Base-by-base conservation (phyloP, 2,113 vertebrate species). In the Cyprinodon brontotheroides region DNA sequence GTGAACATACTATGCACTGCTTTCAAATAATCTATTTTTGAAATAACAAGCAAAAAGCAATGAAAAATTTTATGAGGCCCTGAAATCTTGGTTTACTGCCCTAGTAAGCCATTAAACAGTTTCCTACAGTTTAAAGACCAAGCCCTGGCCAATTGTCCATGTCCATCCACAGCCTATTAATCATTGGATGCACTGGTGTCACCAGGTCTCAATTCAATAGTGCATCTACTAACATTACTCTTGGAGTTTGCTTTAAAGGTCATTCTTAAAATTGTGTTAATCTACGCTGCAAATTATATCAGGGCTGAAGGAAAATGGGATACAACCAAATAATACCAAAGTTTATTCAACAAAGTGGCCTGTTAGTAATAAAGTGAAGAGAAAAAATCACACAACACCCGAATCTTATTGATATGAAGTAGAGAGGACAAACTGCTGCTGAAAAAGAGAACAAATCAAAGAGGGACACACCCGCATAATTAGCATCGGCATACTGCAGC, bases 401-500 rank as follows among this genome's bases (percentile, higher is more conserved):
- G 41, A 69, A 64, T 11, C 20, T 48, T 29, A 40, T 61, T 15
- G 20, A 20, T 37, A 61, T 72, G 47, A 70, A 63, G 17, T 14
- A 22, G 29, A 37, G 64, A 38, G 65, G 65, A 75, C 37, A 59
- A n/a, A 63, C 57, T 41, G 61, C 71, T 22, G 39, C 45, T 57
- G 53, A 76, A 68, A 61, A 57, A 75, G 36, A 64, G 50, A 67
- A 73, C 62, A 76, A 78, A 81, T 75, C 69, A 72, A 81, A 72
- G 70, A 77, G 75, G 78, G 85, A 81, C 84, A 87, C 86, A 86
- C 73, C 91, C 84, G 82, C 90, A 93, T 90, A 92, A 93, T 94
- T 91, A 93, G 93, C 87, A 91, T 57, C 50, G 78, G 89, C 88
- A 79, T 82, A 79, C 91, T 86, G 92, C 93, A 93, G 90, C 89